phyloP scores from a whole-genome alignment of 2,797 vertebrate species.

The Nyctalus aviator region DNA sequence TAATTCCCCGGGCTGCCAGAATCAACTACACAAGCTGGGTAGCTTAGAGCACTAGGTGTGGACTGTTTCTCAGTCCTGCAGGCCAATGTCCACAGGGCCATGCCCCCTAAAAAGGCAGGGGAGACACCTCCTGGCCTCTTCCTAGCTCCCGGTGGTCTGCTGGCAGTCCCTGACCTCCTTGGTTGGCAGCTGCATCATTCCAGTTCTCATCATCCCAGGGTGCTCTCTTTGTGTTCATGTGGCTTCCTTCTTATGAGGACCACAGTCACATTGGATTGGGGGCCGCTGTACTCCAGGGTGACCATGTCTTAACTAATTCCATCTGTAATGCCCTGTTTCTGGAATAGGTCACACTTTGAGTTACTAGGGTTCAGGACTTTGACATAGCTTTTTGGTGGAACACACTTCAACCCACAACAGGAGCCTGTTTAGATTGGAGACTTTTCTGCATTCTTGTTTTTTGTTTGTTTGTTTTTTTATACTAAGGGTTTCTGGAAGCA shows the following conservation, averaged over 20 bases:
- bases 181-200: background rate
- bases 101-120: rapidly evolving
- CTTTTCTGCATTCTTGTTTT: background rate
- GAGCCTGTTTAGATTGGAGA: background rate
- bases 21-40: background rate
- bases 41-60: background rate
- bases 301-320: background rate
- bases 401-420: background rate
- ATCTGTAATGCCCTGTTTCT: background rate
- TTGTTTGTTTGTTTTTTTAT: background rate
- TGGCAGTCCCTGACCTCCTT: background rate
- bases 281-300: background rate
- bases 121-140: background rate
- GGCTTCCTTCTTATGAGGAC: background rate
- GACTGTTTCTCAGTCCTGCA: background rate
- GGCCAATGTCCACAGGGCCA: background rate
- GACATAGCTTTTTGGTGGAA: background rate
- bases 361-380: background rate
- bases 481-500: background rate
- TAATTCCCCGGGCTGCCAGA: background rate
- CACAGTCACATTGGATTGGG: background rate
- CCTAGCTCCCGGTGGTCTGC: background rate
- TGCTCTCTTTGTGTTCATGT: background rate
- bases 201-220: no score
- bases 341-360: background rate